phyloP scores from a whole-genome alignment of 2,888 invertebrate genomes.

The Capitulum mitella region DNA sequence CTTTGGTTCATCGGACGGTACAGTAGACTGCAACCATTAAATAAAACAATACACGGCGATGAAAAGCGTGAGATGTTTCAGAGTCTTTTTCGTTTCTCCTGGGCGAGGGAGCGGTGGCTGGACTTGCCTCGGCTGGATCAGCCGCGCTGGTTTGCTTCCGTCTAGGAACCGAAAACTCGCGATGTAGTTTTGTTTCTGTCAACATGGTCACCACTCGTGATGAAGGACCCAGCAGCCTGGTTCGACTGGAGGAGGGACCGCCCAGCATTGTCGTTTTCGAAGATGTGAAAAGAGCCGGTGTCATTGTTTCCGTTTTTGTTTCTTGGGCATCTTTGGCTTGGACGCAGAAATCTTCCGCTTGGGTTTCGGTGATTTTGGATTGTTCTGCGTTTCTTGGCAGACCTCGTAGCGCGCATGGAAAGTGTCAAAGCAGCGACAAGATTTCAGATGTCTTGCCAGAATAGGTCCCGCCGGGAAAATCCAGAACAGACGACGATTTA shows the following conservation, averaged over 20 bases:
- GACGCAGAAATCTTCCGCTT: background rate
- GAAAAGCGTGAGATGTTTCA: too few relatives aligned
- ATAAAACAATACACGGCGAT: too few relatives aligned
- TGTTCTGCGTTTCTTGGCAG: background rate
- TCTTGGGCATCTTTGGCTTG: background rate
- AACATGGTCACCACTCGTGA: background rate
- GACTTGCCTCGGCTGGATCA: too few relatives aligned
- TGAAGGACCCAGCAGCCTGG: background rate
- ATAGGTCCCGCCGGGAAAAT: background rate
- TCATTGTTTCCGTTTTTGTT: too few relatives aligned
- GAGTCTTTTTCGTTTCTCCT: too few relatives aligned
- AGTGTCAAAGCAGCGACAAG: background rate
- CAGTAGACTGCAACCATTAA: too few relatives aligned
- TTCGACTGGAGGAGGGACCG: background rate
- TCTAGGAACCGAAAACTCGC: too few relatives aligned
- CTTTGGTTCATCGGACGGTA: too few relatives aligned
- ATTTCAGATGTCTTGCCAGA: background rate
- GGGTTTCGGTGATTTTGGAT: background rate
- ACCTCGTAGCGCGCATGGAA: background rate
- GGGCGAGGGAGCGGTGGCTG: too few relatives aligned
- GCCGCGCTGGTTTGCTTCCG: too few relatives aligned
- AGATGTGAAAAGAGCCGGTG: background rate
- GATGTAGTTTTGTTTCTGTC: too few relatives aligned
- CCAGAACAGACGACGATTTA: background rate
- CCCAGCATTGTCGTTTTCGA: background rate